Percentiles rank a stretch among this genome's conserved stretches.
phyloP scores from a whole-genome alignment of 1,140 invertebrate species.

The Lucilia sericata region DNA sequence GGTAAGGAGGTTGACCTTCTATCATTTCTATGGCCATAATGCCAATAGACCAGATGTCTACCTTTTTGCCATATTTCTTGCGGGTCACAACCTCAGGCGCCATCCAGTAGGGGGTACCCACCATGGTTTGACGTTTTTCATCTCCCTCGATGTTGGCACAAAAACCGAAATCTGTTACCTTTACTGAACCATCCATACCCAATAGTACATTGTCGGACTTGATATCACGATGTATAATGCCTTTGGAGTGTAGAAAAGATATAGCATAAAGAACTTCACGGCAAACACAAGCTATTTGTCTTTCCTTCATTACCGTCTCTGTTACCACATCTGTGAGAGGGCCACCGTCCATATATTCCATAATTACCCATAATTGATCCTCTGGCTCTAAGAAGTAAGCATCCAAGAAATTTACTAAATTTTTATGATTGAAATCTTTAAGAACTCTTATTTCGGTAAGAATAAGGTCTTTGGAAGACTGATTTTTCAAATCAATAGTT shows the following conservation, averaged over 20 bases:
- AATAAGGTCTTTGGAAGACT: slow-evolving; percentile 94
- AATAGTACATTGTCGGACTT: slow-evolving; percentile 97
- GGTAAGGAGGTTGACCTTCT: slow-evolving; percentile 95
- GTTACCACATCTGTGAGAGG: slow-evolving; percentile 97
- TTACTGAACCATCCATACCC: slow-evolving; percentile 96
- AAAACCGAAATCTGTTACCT: slow-evolving; percentile 99
- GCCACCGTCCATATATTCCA: slow-evolving; percentile 96
- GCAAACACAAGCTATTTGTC: slow-evolving; percentile 95
- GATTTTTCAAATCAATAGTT: slow-evolving; percentile 94
- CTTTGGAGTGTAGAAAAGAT: slow-evolving; percentile 90
- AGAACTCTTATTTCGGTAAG: slow-evolving; percentile 95
- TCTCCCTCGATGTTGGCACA: slow-evolving; percentile 92
- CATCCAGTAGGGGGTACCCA: slow-evolving; percentile 90
- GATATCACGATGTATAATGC: slow-evolving; percentile 94
- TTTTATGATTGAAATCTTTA: slow-evolving; percentile 94
- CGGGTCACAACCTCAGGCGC: slow-evolving; percentile 91
- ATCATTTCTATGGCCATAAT: slow-evolving; percentile 99
- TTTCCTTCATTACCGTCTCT: slow-evolving; percentile 97
- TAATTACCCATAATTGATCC: slow-evolving; percentile 93
- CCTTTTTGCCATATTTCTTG: slow-evolving; percentile 89
- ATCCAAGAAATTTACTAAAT: slow-evolving; percentile 97
- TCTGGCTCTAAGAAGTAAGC: slow-evolving; percentile 84
- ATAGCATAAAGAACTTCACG: slow-evolving; percentile 93
- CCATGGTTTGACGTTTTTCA: slow-evolving; percentile 97
- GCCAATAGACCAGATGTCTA: slow-evolving; percentile 96